Conservation (phyloP, 2,888 invertebrate genomes). For the Beris chalybata region DNA sequence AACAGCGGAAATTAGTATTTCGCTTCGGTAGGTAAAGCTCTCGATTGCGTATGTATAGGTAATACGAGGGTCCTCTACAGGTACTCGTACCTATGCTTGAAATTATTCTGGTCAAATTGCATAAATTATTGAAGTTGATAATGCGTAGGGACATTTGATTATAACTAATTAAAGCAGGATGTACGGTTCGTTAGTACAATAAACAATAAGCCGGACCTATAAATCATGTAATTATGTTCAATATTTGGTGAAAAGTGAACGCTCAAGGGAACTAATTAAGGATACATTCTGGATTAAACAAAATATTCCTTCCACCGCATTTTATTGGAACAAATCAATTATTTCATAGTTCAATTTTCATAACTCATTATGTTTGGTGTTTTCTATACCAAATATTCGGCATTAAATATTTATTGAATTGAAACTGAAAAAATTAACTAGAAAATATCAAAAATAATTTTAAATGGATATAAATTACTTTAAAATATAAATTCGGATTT, state of each 20-base stretch:
- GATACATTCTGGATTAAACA: not conserved
- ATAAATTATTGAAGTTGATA: constrained; percentile 32
- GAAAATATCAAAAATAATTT: too few species aligned
- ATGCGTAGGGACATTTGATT: constrained; percentile 38
- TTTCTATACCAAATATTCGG: too few species aligned
- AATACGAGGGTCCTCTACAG: not conserved
- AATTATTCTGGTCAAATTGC: constrained; percentile 22
- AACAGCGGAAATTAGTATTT: constrained; percentile 30
- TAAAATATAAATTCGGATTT: too few species aligned
- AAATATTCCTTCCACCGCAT: not conserved
- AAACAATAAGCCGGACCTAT: constrained; percentile 36
- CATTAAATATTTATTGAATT: too few species aligned
- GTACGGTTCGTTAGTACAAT: constrained; percentile 18
- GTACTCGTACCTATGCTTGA: not conserved
- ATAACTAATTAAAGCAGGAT: constrained; percentile 38
- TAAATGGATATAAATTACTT: too few species aligned
- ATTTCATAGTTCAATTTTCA: too few species aligned
- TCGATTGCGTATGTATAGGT: not conserved
- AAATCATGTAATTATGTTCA: constrained; percentile 39
- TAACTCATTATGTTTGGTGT: too few species aligned
- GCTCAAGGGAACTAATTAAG: constrained; percentile 23
- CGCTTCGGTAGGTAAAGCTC: constrained; percentile 16
- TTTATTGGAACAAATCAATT: too few species aligned
- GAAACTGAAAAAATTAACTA: too few species aligned
- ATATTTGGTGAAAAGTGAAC: constrained; percentile 33